Evolutionary conservation across 2,797 vertebrate species (phyloP), one percentile per base, ranked within the genome.

Genomic region (Ptychadena robeensis): DNA sequence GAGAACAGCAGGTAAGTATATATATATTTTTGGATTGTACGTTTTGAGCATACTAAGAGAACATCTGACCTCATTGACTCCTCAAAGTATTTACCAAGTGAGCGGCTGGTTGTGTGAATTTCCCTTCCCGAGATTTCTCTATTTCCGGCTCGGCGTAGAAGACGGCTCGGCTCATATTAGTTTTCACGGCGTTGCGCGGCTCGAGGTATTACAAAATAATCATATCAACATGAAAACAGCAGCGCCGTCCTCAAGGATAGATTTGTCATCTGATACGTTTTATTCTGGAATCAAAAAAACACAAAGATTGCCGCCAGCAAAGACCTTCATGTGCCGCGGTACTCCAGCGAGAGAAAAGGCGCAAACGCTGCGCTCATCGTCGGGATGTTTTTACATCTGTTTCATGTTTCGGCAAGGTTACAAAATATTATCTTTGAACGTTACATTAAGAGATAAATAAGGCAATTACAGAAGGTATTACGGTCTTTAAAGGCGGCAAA

Each of bases 261-360:
- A 40, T 81, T 53, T 30, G 27, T 65, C 74, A 83, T 83, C 74
- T 71, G 57, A 78, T 78, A 65, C 53, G n/a, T 78, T 65, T 53
- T 73, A 78, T 83, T 77, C 59, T 72, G 14, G 57, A 65, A 83
- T 83, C 30, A 83, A 83, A 78, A n/a, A 44, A 37, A 72, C 59
- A 70, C 31, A 37, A 72, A 78, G 72, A 25, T 38, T 66, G 81
- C 81, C 81, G 28, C 2, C 2, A 59, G 81, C 81, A 66, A 83
- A 78, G 78, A 44, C 40, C 40, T 44, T 44, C 14, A 44, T 44
- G 12, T 44, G 40, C 40, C 40, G n/a, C n/a, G 40, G 4, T 15
- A 11, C 63, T 31, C 63, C 31, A 15, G 28, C 31, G 31, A 65
- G 28, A 30, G 28, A 30, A 65, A 65, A 65, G 12, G 31, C 63